Conservation (phyloP, 2,888 invertebrate species). For the Brachylomia viminalis region DNA sequence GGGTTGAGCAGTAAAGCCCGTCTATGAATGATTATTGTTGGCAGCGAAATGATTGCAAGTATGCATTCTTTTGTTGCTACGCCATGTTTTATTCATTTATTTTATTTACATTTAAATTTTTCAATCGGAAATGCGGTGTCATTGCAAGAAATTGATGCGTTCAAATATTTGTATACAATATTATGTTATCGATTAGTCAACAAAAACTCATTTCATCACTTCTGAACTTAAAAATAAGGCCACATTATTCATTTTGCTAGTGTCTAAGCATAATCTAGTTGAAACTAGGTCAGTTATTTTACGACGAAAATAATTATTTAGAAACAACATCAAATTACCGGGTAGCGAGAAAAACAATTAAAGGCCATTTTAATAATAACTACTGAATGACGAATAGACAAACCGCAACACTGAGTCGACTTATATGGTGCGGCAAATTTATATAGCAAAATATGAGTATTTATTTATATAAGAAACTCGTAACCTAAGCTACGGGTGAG, state of each 20-base stretch:
- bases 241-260: conserved; percentile 64
- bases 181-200: conserved; percentile 50
- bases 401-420: conserved; percentile 65
- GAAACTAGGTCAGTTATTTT: conserved; percentile 71
- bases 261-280: conserved; percentile 61
- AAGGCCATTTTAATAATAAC: conserved; percentile 65
- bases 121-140: conserved; percentile 73
- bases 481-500: conserved; percentile 53
- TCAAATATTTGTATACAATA: conserved; percentile 62
- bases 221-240: conserved; percentile 49
- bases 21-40: conserved; percentile 44
- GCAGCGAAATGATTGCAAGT: conserved; percentile 33
- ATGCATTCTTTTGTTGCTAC: conserved; percentile 42
- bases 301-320: conserved; percentile 66
- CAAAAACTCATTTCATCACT: conserved; percentile 51
- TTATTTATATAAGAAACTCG: conserved; percentile 50
- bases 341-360: conserved; percentile 69
- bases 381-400: conserved; percentile 65
- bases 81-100: conserved; percentile 47
- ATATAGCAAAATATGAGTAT: conserved; percentile 56
- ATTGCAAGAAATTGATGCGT: conserved; percentile 71
- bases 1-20: conserved; percentile 43
- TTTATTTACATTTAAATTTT: conserved; percentile 50
- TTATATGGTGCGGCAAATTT: conserved; percentile 64
- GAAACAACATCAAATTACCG: conserved; percentile 67